A percentile compares a stretch with the other conserved stretches of the same genome.
These are phyloP conservation scores for Drosophila eugracilis DNA, from an alignment of 1,140 invertebrate genomes.

Conservation along the genomic window DNA sequence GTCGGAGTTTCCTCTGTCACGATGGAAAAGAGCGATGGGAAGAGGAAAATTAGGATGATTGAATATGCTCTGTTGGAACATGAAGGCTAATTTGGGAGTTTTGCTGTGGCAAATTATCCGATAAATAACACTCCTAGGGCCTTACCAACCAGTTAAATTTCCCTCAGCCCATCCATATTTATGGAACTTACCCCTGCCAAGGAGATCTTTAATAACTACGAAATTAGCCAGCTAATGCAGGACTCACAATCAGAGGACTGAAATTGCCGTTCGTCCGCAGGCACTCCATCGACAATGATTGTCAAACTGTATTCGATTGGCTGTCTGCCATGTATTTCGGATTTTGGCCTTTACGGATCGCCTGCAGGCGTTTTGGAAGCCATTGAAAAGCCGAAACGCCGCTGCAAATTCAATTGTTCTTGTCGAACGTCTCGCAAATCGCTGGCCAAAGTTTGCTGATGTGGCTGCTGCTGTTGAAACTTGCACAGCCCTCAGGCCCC, in stretches of 20 bases:
- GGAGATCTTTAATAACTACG: too few species aligned
- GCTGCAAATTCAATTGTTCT: slow-evolving; percentile 76
- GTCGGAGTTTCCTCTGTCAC: not conserved
- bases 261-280: slow-evolving; percentile 9
- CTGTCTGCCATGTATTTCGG: slow-evolving; percentile 6
- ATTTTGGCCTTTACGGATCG: slow-evolving; percentile 11
- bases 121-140: too few species aligned
- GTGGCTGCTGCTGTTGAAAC: slow-evolving; percentile 21
- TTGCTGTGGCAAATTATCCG: too few species aligned
- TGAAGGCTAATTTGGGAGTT: not conserved
- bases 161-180: too few species aligned
- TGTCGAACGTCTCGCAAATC: slow-evolving; percentile 62
- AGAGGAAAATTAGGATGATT: not conserved
- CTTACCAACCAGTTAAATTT: too few species aligned
- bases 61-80: not conserved
- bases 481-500: slow-evolving; percentile 7
- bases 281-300: slow-evolving; percentile 10
- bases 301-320: slow-evolving; percentile 44
- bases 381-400: slow-evolving; percentile 36
- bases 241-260: slow-evolving; percentile 11
- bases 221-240: slow-evolving; percentile 30
- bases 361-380: slow-evolving; percentile 28
- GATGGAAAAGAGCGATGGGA: too few species aligned
- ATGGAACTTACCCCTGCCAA: not conserved
- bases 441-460: slow-evolving; percentile 35